Conservation (phyloP, 2,888 invertebrate species). For the Habroteleia sp. region DNA sequence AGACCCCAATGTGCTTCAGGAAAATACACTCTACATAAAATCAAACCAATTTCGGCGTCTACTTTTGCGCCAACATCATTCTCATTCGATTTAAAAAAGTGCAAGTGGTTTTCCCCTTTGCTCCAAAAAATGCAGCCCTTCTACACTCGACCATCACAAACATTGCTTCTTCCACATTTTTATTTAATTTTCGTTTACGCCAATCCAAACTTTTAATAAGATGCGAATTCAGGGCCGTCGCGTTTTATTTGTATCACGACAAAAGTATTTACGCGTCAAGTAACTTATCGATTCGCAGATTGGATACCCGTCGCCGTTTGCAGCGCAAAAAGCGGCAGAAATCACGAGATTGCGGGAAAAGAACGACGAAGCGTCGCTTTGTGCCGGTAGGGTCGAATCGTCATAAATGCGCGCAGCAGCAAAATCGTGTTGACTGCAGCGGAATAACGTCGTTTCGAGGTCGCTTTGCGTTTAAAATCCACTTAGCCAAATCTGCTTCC, state of each 20-base stretch:
- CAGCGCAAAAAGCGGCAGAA: constrained; percentile 24
- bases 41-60: constrained; percentile 55
- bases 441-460: constrained; percentile 75
- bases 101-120: constrained; percentile 29
- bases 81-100: constrained; percentile 41
- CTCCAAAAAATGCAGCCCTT: constrained; percentile 22
- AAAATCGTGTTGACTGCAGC: constrained; percentile 77
- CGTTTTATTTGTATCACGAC: constrained; percentile 9
- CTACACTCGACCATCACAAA: neutral
- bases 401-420: constrained; percentile 71
- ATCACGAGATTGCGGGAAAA: constrained; percentile 47
- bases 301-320: constrained; percentile 14
- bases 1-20: constrained; percentile 33
- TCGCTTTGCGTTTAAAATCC: constrained; percentile 76
- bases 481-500: constrained; percentile 73
- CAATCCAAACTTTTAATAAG: constrained; percentile 36
- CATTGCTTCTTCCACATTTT: constrained; percentile 12
- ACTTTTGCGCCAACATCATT: constrained; percentile 43
- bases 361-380: constrained; percentile 39
- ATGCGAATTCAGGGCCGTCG: constrained; percentile 4
- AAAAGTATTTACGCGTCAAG: constrained; percentile 23
- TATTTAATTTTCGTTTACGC: constrained; percentile 32
- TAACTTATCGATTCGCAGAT: constrained; percentile 25
- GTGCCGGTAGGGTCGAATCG: constrained; percentile 62
- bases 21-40: constrained; percentile 48